Percentiles rank a stretch among this genome's conserved stretches.
Evolutionary conservation across 2,113 vertebrate genomes (phyloP).

Genomic region (Protobothrops flavoviridis): DNA sequence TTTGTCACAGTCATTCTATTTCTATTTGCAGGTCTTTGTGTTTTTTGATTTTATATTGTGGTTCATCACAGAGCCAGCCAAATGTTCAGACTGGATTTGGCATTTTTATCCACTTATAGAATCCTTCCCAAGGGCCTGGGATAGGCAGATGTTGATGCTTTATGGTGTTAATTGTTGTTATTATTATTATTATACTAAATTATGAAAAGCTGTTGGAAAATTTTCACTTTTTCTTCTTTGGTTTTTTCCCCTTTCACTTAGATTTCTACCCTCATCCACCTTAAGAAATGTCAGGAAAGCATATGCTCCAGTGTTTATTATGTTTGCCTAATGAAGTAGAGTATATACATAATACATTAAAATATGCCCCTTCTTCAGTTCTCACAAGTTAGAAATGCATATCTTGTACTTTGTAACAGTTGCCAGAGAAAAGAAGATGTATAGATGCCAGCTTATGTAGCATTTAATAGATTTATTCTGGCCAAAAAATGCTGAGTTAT

Average conservation of each 20-base stretch:
- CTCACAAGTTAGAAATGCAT: conserved; percentile 50
- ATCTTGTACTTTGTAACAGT: conserved; percentile 37
- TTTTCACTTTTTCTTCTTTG: conserved; percentile 11
- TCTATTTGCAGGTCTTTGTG: not conserved
- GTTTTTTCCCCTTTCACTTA: conserved; percentile 41
- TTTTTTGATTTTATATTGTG: not conserved
- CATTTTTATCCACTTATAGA: not conserved
- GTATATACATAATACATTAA: conserved; percentile 83
- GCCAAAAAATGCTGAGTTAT: not conserved
- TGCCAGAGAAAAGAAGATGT: not conserved
- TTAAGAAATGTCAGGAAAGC: conserved; percentile 69
- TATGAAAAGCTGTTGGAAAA: conserved; percentile 9
- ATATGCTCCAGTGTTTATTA: conserved; percentile 75
- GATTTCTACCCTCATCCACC: conserved; percentile 65
- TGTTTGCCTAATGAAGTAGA: conserved; percentile 81
- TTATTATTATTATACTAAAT: not conserved
- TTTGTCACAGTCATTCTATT: not conserved
- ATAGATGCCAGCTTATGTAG: conserved; percentile 5
- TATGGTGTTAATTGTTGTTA: not conserved
- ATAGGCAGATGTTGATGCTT: not conserved
- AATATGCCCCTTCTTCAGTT: conserved; percentile 53
- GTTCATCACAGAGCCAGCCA: not conserved
- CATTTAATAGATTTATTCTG: not conserved
- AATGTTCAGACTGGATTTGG: not conserved
- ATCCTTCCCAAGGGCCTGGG: not conserved